phyloP scores from a whole-genome alignment of 2,888 invertebrate genomes.

The Drosophila atripex region DNA sequence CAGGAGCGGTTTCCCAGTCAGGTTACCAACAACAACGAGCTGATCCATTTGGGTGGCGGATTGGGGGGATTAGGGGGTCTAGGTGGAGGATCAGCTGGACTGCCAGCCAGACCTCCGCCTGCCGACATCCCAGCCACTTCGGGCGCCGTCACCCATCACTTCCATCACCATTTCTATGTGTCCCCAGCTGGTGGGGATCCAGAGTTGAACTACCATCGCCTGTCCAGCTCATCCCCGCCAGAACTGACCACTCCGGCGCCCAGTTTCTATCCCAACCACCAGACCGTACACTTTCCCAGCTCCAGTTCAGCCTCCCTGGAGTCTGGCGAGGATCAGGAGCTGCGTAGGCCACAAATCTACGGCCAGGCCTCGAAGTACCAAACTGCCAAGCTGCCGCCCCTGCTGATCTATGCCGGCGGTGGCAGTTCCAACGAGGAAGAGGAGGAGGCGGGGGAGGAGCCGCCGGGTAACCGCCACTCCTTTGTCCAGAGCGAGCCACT shows the following conservation, averaged over 20 bases:
- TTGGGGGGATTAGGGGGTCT: background rate
- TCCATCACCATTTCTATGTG: conserved; percentile 84
- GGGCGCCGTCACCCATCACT: conserved; percentile 80
- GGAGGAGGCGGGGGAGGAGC: conserved; percentile 26
- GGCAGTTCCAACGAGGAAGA: conserved; percentile 39
- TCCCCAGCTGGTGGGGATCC: conserved; percentile 45
- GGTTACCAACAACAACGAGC: conserved; percentile 33
- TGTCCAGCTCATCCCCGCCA: conserved; percentile 8
- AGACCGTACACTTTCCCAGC: conserved; percentile 44
- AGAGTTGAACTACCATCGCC: conserved; percentile 36
- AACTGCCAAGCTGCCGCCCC: conserved; percentile 62
- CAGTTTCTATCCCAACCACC: conserved; percentile 7
- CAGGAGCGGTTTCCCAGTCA: conserved; percentile 44
- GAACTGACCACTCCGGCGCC: conserved; percentile 19
- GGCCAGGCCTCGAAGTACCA: conserved; percentile 51
- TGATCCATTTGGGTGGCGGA: conserved; percentile 1
- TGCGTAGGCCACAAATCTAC: conserved; percentile 64
- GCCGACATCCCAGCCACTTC: conserved; percentile 1
- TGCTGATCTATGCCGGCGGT: conserved; percentile 68
- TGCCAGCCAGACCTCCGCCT: background rate
- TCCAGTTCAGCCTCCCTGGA: conserved; percentile 49
- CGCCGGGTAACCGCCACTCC: conserved; percentile 51
- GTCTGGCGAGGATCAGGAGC: conserved; percentile 54
- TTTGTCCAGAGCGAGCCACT: conserved; percentile 80
- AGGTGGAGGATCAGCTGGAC: conserved; percentile 53